Evolutionary conservation across 2,797 vertebrate genomes (phyloP), one percentile per base, ranked within the genome.

Genomic region (Chrysocyon brachyurus): DNA sequence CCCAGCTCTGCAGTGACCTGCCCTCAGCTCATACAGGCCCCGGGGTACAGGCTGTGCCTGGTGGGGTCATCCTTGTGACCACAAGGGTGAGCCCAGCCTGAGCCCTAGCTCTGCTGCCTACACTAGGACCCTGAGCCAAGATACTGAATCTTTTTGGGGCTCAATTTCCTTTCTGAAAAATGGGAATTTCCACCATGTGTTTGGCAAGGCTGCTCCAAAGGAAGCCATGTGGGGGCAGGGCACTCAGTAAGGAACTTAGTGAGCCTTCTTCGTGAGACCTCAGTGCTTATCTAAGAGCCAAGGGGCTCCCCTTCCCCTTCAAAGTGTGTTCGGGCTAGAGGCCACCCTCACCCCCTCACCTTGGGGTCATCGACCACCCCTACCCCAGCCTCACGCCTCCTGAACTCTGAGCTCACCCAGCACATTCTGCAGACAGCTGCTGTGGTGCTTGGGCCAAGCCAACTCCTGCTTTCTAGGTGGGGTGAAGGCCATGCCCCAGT

Each of bases 1-100:
- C 86, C 70, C 24, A 33, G 54, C 56, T 75, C 64, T 91, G 96
- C 40, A 85, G 64, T 21, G 0, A 87, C 96, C 77, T 94, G 97
- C 72, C 72, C 52, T 33, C n/a, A 3, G 63, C 31, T 87, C 46
- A 26, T 12, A 3, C 1, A 1, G 92, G 90, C 66, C 49, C 70
- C 31, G 73, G 78, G 26, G 49, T 54, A 12, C 17, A 10, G 49
- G 40, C 4, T 24, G 31, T 24, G 11, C 49, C 19, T 57, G 52
- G 49, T 26, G 19, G 73, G 52, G 46, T 93, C 73, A 52, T 54
- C 2, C 57, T 40, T 63, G 33, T 26, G 77, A 83, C 79, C 19
- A 3, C 3, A 2, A 56, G 28, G 5, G 5, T 91, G 57, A 83
- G 64, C 79, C 66, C 40, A n/a, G 59, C 26, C 75, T 63, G 54